These are phyloP conservation scores for Drosophila lowei DNA, from an alignment of 1,140 invertebrate species.

Conservation along the genomic window DNA sequence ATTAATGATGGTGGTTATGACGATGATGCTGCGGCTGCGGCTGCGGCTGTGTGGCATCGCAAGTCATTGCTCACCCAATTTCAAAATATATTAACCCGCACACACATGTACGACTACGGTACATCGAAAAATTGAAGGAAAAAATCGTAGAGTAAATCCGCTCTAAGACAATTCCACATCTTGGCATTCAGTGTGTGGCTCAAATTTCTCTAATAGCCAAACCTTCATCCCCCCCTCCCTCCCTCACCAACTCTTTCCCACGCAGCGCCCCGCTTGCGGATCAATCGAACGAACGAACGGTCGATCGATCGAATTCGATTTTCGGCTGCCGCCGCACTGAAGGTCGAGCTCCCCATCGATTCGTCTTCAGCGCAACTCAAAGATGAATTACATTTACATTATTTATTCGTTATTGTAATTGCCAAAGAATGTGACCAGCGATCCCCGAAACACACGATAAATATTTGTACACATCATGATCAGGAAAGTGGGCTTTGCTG, in stretches of 20 bases:
- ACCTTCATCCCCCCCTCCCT: constrained; percentile 20
- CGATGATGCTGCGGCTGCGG: constrained; percentile 23
- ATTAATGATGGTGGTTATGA: constrained; percentile 42
- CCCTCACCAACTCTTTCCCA: constrained; percentile 12
- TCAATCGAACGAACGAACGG: constrained; percentile 42
- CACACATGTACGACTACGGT: constrained; percentile 18
- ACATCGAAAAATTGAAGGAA: constrained; percentile 26
- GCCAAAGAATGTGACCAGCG: constrained; percentile 49
- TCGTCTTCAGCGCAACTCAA: constrained; percentile 50
- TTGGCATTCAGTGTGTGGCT: constrained; percentile 68
- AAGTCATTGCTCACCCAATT: constrained; percentile 78
- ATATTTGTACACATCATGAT: constrained; percentile 6
- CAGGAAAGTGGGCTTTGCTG: constrained; percentile 19
- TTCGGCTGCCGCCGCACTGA: constrained; percentile 45
- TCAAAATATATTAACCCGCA: constrained; percentile 64
- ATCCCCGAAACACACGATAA: constrained; percentile 10
- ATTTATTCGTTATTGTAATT: constrained; percentile 62
- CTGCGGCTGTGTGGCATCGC: constrained; percentile 44
- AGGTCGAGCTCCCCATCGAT: constrained; percentile 49
- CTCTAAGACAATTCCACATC: constrained; percentile 68
- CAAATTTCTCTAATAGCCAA: constrained; percentile 70
- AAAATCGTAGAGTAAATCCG: constrained; percentile 56
- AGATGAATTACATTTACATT: constrained; percentile 75
- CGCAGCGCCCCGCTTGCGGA: constrained; percentile 31
- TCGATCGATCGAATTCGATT: constrained; percentile 52